Conservation (phyloP, 2,888 invertebrate genomes). For the Cordilura impudica region DNA sequence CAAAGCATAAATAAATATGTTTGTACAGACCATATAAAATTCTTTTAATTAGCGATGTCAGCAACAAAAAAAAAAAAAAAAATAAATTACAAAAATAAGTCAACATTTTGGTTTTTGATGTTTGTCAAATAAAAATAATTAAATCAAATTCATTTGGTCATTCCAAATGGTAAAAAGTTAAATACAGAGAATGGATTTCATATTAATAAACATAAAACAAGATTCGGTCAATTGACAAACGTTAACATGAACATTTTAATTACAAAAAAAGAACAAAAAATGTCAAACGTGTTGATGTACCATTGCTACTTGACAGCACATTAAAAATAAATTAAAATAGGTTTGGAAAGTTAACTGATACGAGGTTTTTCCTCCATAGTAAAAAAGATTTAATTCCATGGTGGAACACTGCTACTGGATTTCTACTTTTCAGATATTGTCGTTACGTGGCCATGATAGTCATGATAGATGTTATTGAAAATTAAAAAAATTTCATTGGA, state of each 20-base stretch:
- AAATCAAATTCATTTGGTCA: not conserved
- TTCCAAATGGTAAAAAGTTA: not conserved
- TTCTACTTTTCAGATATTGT: too few species aligned
- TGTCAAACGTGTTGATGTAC: not conserved
- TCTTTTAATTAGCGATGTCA: constrained; percentile 32
- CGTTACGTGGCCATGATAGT: too few species aligned
- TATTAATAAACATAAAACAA: too few species aligned
- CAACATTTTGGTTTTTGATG: not conserved
- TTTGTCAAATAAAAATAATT: constrained; percentile 23
- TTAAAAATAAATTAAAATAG: not conserved
- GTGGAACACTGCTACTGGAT: too few species aligned
- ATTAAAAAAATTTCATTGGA: too few species aligned
- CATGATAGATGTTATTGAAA: too few species aligned
- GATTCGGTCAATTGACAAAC: not conserved
- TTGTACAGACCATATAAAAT: constrained; percentile 8
- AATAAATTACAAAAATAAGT: constrained; percentile 9
- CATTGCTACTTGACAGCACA: too few species aligned
- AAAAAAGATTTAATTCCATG: too few species aligned
- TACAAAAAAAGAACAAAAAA: not conserved
- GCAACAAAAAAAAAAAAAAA: not conserved
- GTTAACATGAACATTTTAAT: not conserved
- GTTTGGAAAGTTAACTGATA: not conserved
- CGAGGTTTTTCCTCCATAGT: too few species aligned
- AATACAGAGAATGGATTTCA: not conserved
- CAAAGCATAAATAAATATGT: constrained; percentile 3